Percentiles rank a stretch among this genome's conserved stretches.
These are phyloP conservation scores for Cheilinus undulatus DNA, from an alignment of 2,113 vertebrate genomes.

Conservation along the genomic window DNA sequence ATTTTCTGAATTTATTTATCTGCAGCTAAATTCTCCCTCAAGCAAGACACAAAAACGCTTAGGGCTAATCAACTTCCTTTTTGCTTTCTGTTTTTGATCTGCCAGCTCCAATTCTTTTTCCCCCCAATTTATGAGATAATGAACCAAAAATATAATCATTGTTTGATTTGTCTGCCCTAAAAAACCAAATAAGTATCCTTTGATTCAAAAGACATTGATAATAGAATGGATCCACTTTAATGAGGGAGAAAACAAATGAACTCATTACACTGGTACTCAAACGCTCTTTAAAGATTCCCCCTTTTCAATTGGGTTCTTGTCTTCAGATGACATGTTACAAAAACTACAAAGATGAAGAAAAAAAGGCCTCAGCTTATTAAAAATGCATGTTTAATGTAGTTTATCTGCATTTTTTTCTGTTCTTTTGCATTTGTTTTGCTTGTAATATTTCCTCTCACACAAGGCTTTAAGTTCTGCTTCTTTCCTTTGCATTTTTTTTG, in stretches of 20 bases:
- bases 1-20: constrained; percentile 56
- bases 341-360: constrained; percentile 35
- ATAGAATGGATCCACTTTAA: constrained; percentile 35
- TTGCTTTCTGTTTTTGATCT: constrained; percentile 67
- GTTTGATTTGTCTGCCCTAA: constrained; percentile 37
- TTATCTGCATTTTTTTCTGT: constrained; percentile 55
- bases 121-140: constrained; percentile 31
- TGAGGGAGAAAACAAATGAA: constrained; percentile 35
- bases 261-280: constrained; percentile 71
- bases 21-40: constrained; percentile 47
- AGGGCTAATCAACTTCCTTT: constrained; percentile 58
- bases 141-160: constrained; percentile 60
- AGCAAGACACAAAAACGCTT: constrained; percentile 35
- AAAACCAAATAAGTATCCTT: constrained; percentile 62
- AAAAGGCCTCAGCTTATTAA: constrained; percentile 46
- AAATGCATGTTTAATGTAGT: constrained; percentile 70
- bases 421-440: constrained; percentile 47
- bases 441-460: constrained; percentile 46
- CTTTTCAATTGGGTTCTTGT: constrained; percentile 52
- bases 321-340: constrained; percentile 49
- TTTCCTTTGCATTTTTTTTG: constrained; percentile 56
- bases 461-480: constrained; percentile 72
- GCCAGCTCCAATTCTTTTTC: constrained; percentile 31
- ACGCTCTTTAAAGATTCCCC: constrained; percentile 47
- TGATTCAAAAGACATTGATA: constrained; percentile 45